phyloP scores from a whole-genome alignment of 1,140 invertebrate species.

The Asobara japonica region DNA sequence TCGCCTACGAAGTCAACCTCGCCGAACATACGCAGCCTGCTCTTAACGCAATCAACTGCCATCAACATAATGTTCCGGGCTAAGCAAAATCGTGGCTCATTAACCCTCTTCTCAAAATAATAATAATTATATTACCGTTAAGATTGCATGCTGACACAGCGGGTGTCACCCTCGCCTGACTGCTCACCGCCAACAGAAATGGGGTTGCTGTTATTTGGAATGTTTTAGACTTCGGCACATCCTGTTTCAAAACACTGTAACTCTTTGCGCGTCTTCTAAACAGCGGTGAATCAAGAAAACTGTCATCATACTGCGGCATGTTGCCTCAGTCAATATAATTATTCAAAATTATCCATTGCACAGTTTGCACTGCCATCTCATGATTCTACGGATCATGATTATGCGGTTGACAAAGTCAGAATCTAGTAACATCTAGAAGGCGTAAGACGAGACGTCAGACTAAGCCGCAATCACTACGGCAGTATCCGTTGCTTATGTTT shows the following conservation, averaged over 20 bases:
- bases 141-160: conserved; percentile 56
- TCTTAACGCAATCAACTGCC: too few relatives aligned
- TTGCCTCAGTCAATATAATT: conserved; percentile 22
- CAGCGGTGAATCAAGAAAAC: conserved; percentile 59
- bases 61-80: neutral
- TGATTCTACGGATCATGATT: too few relatives aligned
- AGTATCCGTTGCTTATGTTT: too few relatives aligned
- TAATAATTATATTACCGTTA: conserved; percentile 50
- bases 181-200: conserved; percentile 58
- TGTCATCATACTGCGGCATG: conserved; percentile 65
- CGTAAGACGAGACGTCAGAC: neutral
- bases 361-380: neutral
- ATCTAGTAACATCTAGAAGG: neutral
- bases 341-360: neutral
- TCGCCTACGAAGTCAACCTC: too few relatives aligned
- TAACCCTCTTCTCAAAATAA: neutral
- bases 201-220: conserved; percentile 59
- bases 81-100: neutral
- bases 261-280: conserved; percentile 63
- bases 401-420: neutral
- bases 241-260: conserved; percentile 60
- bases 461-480: conserved; percentile 23
- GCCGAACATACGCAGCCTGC: too few relatives aligned
- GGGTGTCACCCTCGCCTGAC: conserved; percentile 55
- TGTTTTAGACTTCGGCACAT: conserved; percentile 57